Evolutionary conservation across 2,797 vertebrate genomes (phyloP), one percentile per base, ranked within the genome.

Genomic region (Cottoperca gobio): DNA sequence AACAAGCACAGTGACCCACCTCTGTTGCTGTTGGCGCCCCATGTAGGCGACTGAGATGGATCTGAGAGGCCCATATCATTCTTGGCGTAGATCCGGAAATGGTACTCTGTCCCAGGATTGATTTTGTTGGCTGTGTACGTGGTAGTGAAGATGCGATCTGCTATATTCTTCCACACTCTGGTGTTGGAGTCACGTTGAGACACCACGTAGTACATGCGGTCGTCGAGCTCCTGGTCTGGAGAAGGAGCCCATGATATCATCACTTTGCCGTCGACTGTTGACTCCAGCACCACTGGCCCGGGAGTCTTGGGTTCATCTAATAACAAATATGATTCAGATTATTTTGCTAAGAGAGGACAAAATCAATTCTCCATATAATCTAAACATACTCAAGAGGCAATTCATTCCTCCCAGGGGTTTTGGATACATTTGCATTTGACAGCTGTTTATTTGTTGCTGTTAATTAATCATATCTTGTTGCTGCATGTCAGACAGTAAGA

Each of bases 11-110:
- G 24, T 13, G 40, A 62, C 77, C 6, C 52, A 97, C 97, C 94
- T 87, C 86, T 96, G 78, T 88, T 88, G 76, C 84, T 93, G 60
- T 72, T 84, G 54, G 88, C 60, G 8, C 88, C 94, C 97, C 97
- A 98, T 8, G 95, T 95, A 8, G 96, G 92, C 8, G 95, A 96
- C 53, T 93, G 91, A 3, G 97, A 96, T 2, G 97, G 95, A 46
- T 89, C 86, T 11, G 97, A 98, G 74, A 86, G 57, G 46, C 96
- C 97, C 92, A 97, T 79, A 35, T 92, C 93, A 2, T 96, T 98
- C 85, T 96, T 96, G 78, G 97, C 97, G 49, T 95, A 93, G 53
- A 97, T 90, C 19, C 88, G 93, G 80, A 98, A 98, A 86, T 95
- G 93, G 70, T 99, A 97, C 79, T 97, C 88, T 8, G 69, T 78